Conservation (phyloP, 2,797 vertebrate genomes). For the Moxostoma hubbsi region DNA sequence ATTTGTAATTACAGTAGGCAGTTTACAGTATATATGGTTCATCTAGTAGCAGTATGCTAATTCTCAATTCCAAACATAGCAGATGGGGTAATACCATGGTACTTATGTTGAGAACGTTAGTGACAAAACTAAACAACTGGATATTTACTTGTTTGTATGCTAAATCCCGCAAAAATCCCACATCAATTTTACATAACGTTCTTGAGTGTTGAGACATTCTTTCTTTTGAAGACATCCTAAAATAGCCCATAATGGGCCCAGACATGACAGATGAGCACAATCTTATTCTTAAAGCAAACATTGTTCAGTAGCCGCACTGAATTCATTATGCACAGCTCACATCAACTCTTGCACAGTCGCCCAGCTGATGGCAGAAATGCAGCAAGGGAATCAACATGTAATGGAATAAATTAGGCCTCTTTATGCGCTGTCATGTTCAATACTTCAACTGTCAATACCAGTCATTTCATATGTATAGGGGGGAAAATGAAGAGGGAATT, state of each 20-base stretch:
- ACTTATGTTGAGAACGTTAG: no score
- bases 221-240: background rate
- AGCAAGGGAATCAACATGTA: slow-evolving; percentile 60
- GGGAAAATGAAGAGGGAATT: slow-evolving; percentile 10
- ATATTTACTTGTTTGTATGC: no score
- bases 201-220: background rate
- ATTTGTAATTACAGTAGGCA: no score
- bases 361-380: slow-evolving; percentile 45
- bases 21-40: no score
- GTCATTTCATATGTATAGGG: slow-evolving; percentile 16
- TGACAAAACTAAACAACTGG: no score
- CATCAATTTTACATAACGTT: no score
- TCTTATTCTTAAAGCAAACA: slow-evolving; percentile 47
- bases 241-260: slow-evolving; percentile 12
- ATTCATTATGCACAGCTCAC: slow-evolving; percentile 48
- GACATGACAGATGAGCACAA: slow-evolving; percentile 4
- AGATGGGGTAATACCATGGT: no score
- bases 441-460: slow-evolving; percentile 66
- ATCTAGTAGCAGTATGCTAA: no score
- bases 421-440: slow-evolving; percentile 71
- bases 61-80: no score
- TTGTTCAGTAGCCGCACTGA: slow-evolving; percentile 49
- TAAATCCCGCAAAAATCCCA: no score
- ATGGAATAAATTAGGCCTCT: slow-evolving; percentile 69
- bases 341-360: slow-evolving; percentile 49